Conservation (phyloP, 2,113 vertebrate species). For the Brachypodius melanocephalos region DNA sequence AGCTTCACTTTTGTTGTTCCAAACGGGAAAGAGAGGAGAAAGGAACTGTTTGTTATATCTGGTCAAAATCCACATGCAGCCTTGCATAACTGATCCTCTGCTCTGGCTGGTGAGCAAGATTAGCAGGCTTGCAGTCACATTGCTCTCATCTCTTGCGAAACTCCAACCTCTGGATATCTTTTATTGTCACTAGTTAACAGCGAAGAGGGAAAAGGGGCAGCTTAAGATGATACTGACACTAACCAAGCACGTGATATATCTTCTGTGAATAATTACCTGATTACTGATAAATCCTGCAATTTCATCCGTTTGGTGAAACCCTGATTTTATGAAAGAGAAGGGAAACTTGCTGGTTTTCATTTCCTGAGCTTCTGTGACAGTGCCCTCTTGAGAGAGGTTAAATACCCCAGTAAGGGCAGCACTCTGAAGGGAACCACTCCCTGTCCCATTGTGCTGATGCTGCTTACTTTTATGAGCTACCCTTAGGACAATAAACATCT, state of each 20-base stretch:
- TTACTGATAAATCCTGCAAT: neutral
- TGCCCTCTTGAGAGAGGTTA: neutral
- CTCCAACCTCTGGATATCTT: neutral
- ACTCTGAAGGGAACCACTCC: neutral
- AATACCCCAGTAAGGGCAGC: neutral
- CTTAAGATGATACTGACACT: neutral
- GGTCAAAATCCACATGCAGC: slow-evolving; percentile 15
- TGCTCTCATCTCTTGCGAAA: neutral
- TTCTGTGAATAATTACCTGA: neutral
- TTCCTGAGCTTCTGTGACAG: neutral
- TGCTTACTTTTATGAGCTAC: neutral
- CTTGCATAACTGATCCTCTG: neutral
- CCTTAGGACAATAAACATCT: neutral
- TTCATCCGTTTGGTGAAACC: neutral
- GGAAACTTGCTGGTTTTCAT: neutral
- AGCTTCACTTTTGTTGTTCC: neutral
- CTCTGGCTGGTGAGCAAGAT: neutral
- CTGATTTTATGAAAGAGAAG: neutral
- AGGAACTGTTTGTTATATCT: neutral
- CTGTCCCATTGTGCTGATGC: neutral
- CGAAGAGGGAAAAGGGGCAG: neutral
- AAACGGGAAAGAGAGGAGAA: neutral
- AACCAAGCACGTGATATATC: neutral
- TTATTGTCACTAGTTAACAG: neutral
- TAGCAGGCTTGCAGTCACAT: neutral